Base-by-base conservation (phyloP, 2,888 invertebrate species). In the Elmis aenea region DNA sequence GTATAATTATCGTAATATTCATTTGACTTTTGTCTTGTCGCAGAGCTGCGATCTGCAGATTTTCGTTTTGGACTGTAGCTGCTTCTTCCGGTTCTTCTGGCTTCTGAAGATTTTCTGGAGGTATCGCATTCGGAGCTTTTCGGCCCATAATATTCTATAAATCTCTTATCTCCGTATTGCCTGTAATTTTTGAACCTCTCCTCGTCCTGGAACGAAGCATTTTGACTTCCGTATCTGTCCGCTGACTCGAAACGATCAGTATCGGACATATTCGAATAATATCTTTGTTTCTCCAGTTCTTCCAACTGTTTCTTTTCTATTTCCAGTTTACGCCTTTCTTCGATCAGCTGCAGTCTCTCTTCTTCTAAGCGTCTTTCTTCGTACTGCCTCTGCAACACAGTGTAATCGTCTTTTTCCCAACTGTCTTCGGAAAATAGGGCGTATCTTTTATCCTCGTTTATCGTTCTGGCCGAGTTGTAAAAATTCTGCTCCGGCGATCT, bases 351-450 rank as follows among this genome's bases (percentile, higher is more conserved):
- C 24, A 42, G 22, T 14, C 50, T 34, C 15, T 50, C 48, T 26
- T 51, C 33, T 26, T 43, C 43, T 23, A 53, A 31, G 11, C 42
- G 41, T 18, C 39, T 24, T 22, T 41, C 31, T 23, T 54, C 48
- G n/a, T 38, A 36, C 9, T 39, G 33, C 12, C 43, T 33, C 9
- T 42, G 42, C n/a, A 42, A 22, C n/a, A n/a, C n/a, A n/a, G n/a
- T n/a, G 33, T 42, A 45, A 14, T 52, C 51, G 13, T 46, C 45
- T 3, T 41, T 36, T 38, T 51, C 51, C 52, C 54, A 54, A 22
- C 45, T 41, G 33, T 55, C 50, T 15, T 50, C 46, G 2, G 33
- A 32, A 22, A 31, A 32, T 16, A 48, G 15, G n/a, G 20, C 12
- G 24, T 36, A 43, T 5, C 13, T 14, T 8, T 39, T 43, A 1